phyloP scores from a whole-genome alignment of 2,797 vertebrate genomes.

The Parambassis ranga region DNA sequence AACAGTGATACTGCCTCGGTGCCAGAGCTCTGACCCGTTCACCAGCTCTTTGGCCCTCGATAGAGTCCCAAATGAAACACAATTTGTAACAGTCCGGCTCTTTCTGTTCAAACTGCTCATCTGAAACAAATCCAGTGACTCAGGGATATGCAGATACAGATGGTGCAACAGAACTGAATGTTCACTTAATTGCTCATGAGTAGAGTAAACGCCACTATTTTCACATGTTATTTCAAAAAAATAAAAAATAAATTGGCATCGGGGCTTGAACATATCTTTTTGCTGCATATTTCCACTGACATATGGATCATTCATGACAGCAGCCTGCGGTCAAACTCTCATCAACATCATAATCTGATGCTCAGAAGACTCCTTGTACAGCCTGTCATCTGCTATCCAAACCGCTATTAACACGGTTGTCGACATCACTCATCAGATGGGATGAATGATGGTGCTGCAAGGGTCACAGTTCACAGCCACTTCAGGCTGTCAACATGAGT shows the following conservation, averaged over 20 bases:
- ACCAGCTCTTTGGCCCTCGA: constrained; percentile 69
- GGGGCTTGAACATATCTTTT: not conserved
- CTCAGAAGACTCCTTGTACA: constrained; percentile 39
- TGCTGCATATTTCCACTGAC: constrained; percentile 23
- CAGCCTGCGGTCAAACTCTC: constrained; percentile 49
- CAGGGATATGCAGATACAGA: constrained; percentile 54
- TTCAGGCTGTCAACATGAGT: constrained; percentile 35
- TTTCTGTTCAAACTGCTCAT: constrained; percentile 71
- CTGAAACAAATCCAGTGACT: constrained; percentile 77
- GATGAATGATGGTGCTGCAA: constrained; percentile 40
- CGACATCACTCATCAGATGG: constrained; percentile 48
- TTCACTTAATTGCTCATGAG: constrained; percentile 11
- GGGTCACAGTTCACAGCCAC: constrained; percentile 53
- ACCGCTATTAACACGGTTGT: constrained; percentile 49
- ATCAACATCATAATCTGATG: constrained; percentile 29
- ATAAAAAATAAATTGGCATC: not conserved
- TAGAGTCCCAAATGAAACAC: constrained; percentile 70
- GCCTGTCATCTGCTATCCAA: constrained; percentile 59
- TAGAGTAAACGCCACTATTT: too few relatives aligned
- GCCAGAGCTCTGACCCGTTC: constrained; percentile 72
- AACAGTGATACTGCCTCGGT: constrained; percentile 5
- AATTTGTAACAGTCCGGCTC: constrained; percentile 80
- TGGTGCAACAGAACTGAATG: constrained; percentile 41
- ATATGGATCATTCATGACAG: constrained; percentile 48
- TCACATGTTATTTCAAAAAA: too few relatives aligned